Base-by-base conservation (phyloP, 1,140 invertebrate genomes). In the Odontomachus brunneus region DNA sequence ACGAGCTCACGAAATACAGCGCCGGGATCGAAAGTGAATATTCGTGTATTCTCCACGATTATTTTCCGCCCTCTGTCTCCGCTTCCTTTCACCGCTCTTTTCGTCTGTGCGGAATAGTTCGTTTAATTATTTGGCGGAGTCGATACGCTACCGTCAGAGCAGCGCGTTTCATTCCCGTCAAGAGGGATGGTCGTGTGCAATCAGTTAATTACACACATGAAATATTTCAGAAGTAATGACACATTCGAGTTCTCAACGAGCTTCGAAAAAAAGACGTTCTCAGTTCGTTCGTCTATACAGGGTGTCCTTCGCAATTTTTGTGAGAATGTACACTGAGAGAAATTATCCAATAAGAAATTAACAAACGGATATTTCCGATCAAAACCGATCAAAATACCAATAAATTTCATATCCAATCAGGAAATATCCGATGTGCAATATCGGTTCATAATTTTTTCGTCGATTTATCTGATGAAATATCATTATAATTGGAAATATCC, bases 1-100 rank as follows among this genome's bases (percentile, higher is more conserved):
- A 73, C 22, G 17, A 48, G n/a, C 12, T 44, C 49, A 12, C 44
- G 62, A 49, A 82, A 82, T 83, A 66, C 67, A 51, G 11, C n/a
- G 55, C 19, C 7, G 44, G 38, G 38, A 48, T 82, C 49, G 29
- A 82, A 59, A 65, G 72, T 65, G 82, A 75, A 80, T 83, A 57
- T 83, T 83, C 62, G 49, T 66, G 73, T 76, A 83, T 57, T 66
- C 65, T 60, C 19, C 49, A 62, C 7, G 22, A 19, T 74, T 75
- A 75, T 49, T 48, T 76, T 3, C 38, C 26, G 7, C 9, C 38
- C 33, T 57, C 53, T 53, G 4, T 11, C 9, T 63, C 11, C 12
- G 4, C 66, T 73, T 62, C 38, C 33, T 51, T 38, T 15, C 19
- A 60, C 44, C 24, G 14, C 14, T 12, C 38, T 63, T 82, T 82